phyloP scores from a whole-genome alignment of 1,140 invertebrate species.

The Diorhabda sublineata region DNA sequence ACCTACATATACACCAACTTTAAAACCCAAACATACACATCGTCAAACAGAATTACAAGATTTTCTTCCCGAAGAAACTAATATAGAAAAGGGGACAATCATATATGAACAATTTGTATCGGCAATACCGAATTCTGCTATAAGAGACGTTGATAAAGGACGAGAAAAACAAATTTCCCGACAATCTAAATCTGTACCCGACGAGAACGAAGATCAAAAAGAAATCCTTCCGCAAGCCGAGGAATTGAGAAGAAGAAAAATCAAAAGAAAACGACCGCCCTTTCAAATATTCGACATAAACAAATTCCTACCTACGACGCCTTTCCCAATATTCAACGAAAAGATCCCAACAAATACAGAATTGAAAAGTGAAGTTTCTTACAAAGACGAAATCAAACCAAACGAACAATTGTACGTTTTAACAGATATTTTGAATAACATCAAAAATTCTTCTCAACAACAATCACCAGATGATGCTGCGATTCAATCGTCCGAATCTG shows the following conservation, averaged over 20 bases:
- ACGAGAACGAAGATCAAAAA: neutral
- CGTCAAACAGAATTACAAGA: slow-evolving; percentile 36
- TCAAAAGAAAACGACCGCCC: slow-evolving; percentile 7
- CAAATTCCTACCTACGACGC: slow-evolving; percentile 27
- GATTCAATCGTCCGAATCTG: slow-evolving; percentile 14
- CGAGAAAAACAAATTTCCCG: neutral
- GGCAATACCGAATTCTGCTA: neutral
- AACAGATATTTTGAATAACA: slow-evolving; percentile 45
- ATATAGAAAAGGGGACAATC: neutral
- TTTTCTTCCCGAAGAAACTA: slow-evolving; percentile 22
- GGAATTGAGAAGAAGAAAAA: slow-evolving; percentile 20
- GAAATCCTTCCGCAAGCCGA: slow-evolving; percentile 19
- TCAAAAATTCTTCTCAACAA: slow-evolving; percentile 30
- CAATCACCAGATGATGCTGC: neutral
- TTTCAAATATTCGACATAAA: slow-evolving; percentile 32
- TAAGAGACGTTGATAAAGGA: neutral
- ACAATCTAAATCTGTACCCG: neutral
- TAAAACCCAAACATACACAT: slow-evolving; percentile 38
- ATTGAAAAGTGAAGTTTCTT: slow-evolving; percentile 42
- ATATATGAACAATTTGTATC: neutral
- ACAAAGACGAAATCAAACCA: slow-evolving; percentile 45
- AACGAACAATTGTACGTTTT: slow-evolving; percentile 45
- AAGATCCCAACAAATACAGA: slow-evolving; percentile 23
- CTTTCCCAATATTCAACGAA: slow-evolving; percentile 25
- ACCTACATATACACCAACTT: slow-evolving; percentile 33